Evolutionary conservation across 2,113 vertebrate species (phyloP), one percentile per base, ranked within the genome.

Genomic region (Sinocyclocheilus anophthalmus): DNA sequence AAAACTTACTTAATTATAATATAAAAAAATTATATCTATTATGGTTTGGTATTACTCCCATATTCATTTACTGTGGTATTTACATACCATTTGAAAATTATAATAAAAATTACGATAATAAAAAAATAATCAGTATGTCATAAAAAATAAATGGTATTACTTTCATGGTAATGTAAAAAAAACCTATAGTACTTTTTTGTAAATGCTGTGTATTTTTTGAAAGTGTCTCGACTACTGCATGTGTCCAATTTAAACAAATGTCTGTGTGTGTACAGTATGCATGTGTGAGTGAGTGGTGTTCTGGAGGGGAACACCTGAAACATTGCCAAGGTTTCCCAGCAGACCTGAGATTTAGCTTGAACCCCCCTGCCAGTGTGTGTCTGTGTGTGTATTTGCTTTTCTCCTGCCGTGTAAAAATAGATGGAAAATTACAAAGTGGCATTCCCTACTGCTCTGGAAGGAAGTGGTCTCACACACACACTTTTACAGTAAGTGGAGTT

Each of bases 341-440:
- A 61, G 81, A 86, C 16, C 73, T 72, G 45, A 63, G 77, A 73
- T 12, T 33, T 77, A 85, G 77, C 22, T 48, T 76, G 69, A 61
- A n/a, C 63, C 65, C 26, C 26, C 26, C 26, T 26, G 26, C 26
- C 26, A 26, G 26, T 26, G 26, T 26, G 26, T 26, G 26, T 26
- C 26, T 26, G 26, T 26, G 26, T 26, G 26, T 26, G 26, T 26
- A 26, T 26, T 26, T 26, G 26, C 26, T 26, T 26, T 26, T 26
- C 26, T 26, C 26, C 26, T 84, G 70, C 84, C 63, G 37, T 72
- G 76, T 88, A 89, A 86, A 89, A 89, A 89, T 89, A 89, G 88
- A 88, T 89, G 88, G 86, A 89, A 89, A 89, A 89, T 89, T 89
- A 89, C 88, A 87, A 87, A 89, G 88, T 88, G 86, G 76, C 81